Percentiles rank a stretch among this genome's conserved stretches.
Conservation (phyloP, 1,140 invertebrate species). For the Brachionus rubens region DNA sequence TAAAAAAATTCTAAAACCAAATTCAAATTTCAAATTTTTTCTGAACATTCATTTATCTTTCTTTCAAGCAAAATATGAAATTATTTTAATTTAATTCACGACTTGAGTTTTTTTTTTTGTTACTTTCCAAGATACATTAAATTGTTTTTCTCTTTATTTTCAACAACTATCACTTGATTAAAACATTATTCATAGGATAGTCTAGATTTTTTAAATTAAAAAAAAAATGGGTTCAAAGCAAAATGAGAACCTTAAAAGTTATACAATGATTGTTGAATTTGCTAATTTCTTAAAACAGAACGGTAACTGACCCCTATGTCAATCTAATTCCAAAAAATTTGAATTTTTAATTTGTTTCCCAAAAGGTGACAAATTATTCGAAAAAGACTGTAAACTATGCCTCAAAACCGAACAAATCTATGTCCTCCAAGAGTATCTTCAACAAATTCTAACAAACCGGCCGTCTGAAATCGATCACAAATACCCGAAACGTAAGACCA, state of each 20-base stretch:
- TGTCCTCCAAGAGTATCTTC: background rate
- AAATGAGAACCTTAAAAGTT: constrained; percentile 15
- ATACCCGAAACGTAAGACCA: background rate
- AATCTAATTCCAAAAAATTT: too few species aligned
- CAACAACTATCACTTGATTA: too few species aligned
- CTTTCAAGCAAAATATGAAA: too few species aligned
- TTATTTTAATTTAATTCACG: too few species aligned
- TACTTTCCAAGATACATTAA: too few species aligned
- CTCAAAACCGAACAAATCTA: background rate
- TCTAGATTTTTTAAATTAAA: background rate
- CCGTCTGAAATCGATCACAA: background rate
- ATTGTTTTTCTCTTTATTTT: too few species aligned
- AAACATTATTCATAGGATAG: too few species aligned
- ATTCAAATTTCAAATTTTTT: too few species aligned
- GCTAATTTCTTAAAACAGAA: background rate
- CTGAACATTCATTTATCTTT: too few species aligned
- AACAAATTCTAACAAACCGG: background rate
- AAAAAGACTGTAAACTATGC: constrained; percentile 24
- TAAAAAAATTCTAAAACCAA: too few species aligned
- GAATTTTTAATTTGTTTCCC: background rate
- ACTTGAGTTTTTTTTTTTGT: too few species aligned
- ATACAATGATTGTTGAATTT: constrained; percentile 15
- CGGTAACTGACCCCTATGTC: background rate
- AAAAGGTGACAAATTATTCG: constrained; percentile 9
- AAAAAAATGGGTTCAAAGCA: background rate